phyloP scores from a whole-genome alignment of 2,888 invertebrate species.

The Harpalus rufipes region DNA sequence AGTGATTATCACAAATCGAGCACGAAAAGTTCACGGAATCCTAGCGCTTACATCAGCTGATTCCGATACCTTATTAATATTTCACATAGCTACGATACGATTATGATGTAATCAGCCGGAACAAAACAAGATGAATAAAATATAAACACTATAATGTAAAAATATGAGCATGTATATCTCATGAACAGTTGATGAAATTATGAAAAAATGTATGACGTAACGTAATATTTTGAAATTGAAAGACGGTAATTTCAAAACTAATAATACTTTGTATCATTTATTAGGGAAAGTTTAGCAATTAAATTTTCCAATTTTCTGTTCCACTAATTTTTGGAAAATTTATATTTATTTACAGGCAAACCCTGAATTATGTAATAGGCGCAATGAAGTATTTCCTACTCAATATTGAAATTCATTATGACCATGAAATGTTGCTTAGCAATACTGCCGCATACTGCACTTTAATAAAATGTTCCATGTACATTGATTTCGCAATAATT shows the following conservation, averaged over 20 bases:
- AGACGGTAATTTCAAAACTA: too few relatives aligned
- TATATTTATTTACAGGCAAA: neutral
- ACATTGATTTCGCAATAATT: neutral
- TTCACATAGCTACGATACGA: too few relatives aligned
- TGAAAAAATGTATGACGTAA: neutral
- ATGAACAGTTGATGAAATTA: too few relatives aligned
- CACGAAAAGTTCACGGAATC: constrained; percentile 40
- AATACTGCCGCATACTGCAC: neutral
- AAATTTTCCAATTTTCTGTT: neutral
- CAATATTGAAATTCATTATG: constrained; percentile 12
- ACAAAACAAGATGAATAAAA: too few relatives aligned
- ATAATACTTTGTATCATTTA: neutral
- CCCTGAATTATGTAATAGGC: neutral
- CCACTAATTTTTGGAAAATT: constrained; percentile 27
- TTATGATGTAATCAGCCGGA: too few relatives aligned
- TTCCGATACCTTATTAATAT: neutral
- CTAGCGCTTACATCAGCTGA: neutral
- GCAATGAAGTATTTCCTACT: constrained; percentile 1
- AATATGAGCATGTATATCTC: too few relatives aligned
- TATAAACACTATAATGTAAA: too few relatives aligned
- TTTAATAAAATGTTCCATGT: constrained; percentile 1
- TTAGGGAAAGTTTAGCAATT: constrained; percentile 29
- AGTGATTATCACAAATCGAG: neutral
- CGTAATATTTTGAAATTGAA: neutral
- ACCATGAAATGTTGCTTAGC: constrained; percentile 44